Conservation (phyloP, 1,140 invertebrate species). For the Drosophila erecta region DNA sequence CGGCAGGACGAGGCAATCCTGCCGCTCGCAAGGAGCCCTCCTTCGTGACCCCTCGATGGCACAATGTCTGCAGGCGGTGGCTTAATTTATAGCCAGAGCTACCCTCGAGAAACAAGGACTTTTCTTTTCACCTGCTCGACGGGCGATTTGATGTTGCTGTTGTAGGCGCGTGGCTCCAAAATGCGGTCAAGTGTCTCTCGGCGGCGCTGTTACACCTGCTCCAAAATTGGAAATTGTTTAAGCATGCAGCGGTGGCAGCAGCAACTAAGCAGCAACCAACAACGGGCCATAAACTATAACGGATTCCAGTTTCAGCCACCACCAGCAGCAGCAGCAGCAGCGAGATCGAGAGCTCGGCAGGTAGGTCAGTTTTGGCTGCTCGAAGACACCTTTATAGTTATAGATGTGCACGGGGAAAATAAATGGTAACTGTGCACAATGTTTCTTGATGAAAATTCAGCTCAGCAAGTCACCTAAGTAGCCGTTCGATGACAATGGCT, state of each 20-base stretch:
- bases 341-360: slow-evolving; percentile 48
- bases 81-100: slow-evolving; percentile 75
- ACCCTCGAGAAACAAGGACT: slow-evolving; percentile 70
- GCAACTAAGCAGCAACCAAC: background rate
- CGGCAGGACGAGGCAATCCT: slow-evolving; percentile 44
- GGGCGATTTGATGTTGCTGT: slow-evolving; percentile 47
- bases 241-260: slow-evolving; percentile 23
- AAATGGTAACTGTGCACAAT: background rate
- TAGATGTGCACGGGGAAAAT: slow-evolving; percentile 26
- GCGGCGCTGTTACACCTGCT: slow-evolving; percentile 68
- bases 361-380: slow-evolving; percentile 68
- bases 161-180: slow-evolving; percentile 79
- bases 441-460: too few species aligned
- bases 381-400: slow-evolving; percentile 54
- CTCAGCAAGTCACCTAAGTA: too few species aligned
- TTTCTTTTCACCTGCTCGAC: slow-evolving; percentile 76
- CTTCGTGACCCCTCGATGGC: slow-evolving; percentile 38
- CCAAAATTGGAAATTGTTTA: slow-evolving; percentile 66
- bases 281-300: slow-evolving; percentile 78
- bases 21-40: slow-evolving; percentile 22
- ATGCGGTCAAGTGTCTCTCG: slow-evolving; percentile 77
- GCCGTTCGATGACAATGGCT: too few species aligned
- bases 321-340: too few species aligned
- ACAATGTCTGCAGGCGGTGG: slow-evolving; percentile 66
- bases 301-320: slow-evolving; percentile 77